Base-by-base conservation (phyloP, 2,113 vertebrate genomes). In the Pseudois nayaur region DNA sequence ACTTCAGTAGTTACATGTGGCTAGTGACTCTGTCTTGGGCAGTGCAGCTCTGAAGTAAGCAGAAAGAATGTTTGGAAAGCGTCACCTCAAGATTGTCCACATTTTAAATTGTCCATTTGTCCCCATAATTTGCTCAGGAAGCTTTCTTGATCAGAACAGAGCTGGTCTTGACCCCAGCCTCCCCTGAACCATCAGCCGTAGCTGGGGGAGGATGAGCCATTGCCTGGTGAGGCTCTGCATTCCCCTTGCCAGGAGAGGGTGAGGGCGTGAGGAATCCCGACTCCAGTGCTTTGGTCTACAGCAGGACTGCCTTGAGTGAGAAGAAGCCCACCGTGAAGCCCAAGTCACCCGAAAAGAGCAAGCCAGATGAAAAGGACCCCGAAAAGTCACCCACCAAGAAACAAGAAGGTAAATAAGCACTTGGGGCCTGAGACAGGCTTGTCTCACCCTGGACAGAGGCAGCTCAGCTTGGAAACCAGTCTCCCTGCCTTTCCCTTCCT, bases 351-450 rank as follows among this genome's bases (percentile, higher is more conserved):
- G 99, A 99, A 97, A 99, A 99, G 98, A 99, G 99, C 92, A 99
- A 99, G 95, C 99, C 99, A 43, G 99, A 99, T 1, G 99, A 99
- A 89, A 99, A 99, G 97, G 99, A 99, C 96, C 98, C 99, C 3
- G 99, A 99, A 78, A 99, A 99, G 94, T 99, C 99, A 62, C 99
- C 99, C 87, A 99, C 99, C 76, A 99, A 99, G 98, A 99, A 99
- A 96, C 99, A 98, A 67, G 99, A 99, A 99, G 99, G 99, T 99
- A 97, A 82, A 33, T 45, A 25, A 84, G 45, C 45, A n/a, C 3
- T 17, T 1, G 5, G 19, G 67, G 52, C 45, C 43, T 12, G 36
- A 21, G 0, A 6, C 0, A 1, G 62, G 45, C 3, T 0, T 3
- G 5, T 11, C 48, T 59, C 48, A 1, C 6, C n/a, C 55, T 36